phyloP scores from a whole-genome alignment of 2,797 vertebrate genomes.

The Ceryle rudis region DNA sequence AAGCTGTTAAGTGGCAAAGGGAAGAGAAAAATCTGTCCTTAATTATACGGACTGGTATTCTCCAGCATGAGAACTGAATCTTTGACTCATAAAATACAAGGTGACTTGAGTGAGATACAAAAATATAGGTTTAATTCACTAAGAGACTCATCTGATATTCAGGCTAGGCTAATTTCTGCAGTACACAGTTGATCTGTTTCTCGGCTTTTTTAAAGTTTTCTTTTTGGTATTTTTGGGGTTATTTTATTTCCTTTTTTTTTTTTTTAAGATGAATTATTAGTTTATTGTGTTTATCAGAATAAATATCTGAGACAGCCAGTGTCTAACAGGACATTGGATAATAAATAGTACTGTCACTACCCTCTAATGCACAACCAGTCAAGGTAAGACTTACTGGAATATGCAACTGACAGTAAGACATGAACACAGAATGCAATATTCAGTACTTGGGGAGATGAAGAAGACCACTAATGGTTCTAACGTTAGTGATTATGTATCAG shows the following conservation, averaged over 20 bases:
- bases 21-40: neutral
- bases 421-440: neutral
- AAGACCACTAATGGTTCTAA: neutral
- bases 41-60: neutral
- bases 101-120: neutral
- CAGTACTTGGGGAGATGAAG: neutral
- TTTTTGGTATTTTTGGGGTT: neutral
- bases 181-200: neutral
- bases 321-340: neutral
- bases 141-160: neutral
- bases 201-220: neutral
- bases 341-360: neutral
- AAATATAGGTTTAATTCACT: neutral
- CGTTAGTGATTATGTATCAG: neutral
- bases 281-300: neutral
- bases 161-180: neutral
- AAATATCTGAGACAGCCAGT: neutral
- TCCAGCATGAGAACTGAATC: neutral
- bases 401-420: neutral
- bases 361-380: neutral
- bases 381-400: neutral
- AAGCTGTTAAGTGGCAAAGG: neutral
- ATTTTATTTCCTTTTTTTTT: neutral
- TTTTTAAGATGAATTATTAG: neutral
- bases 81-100: neutral